These are phyloP conservation scores for Epizoanthus ramosus DNA, from an alignment of 92 coral and sea anemone species.

Conservation along the genomic window DNA sequence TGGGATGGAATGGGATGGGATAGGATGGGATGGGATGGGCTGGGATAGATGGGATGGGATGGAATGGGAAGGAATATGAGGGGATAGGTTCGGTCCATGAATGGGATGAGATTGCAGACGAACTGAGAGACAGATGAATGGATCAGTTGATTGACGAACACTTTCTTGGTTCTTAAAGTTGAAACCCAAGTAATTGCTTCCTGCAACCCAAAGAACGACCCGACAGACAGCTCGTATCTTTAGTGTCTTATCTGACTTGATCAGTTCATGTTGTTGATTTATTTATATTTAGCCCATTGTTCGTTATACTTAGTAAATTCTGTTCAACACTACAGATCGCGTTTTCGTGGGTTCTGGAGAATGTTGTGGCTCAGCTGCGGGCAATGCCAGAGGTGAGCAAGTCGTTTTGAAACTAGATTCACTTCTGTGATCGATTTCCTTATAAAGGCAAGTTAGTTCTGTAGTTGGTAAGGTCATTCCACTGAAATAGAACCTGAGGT, in stretches of 20 bases:
- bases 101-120: neutral
- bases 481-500: too few relatives aligned
- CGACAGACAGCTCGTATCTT: too few relatives aligned
- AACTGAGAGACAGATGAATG: too few relatives aligned
- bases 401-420: neutral
- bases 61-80: too few relatives aligned
- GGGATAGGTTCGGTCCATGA: too few relatives aligned
- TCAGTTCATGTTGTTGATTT: neutral
- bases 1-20: neutral
- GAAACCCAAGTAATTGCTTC: too few relatives aligned
- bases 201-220: too few relatives aligned
- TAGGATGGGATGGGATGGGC: neutral
- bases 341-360: slow-evolving; percentile 95
- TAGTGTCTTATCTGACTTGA: neutral
- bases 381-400: slow-evolving; percentile 90
- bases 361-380: slow-evolving; percentile 84
- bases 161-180: too few relatives aligned
- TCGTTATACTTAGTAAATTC: neutral
- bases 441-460: neutral
- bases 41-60: too few relatives aligned
- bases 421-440: neutral
- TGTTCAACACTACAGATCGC: slow-evolving; percentile 61
- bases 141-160: too few relatives aligned
- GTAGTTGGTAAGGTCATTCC: too few relatives aligned
- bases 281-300: neutral